Evolutionary conservation across 1,140 invertebrate species (phyloP).

Genomic region (Bombus haemorrhoidalis): DNA sequence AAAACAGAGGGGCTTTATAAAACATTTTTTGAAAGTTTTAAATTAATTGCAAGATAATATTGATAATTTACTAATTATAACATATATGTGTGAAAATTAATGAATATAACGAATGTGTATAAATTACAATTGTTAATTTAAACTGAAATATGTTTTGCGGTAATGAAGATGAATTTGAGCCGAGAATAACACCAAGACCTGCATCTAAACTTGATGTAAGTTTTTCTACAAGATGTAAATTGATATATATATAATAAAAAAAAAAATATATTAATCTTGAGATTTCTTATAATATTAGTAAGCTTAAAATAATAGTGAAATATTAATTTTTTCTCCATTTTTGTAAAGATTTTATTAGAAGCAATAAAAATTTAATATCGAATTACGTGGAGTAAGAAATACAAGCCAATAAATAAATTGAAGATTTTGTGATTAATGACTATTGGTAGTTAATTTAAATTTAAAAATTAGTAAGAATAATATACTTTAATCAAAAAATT

Average conservation of each 20-base stretch:
- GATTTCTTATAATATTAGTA: neutral
- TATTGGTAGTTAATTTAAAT: neutral
- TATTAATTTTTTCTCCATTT: neutral
- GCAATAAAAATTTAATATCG: neutral
- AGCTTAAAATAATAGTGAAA: neutral
- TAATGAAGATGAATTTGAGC: constrained; percentile 69
- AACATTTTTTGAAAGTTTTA: neutral
- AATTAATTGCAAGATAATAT: neutral
- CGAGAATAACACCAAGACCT: constrained; percentile 67
- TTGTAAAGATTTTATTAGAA: neutral
- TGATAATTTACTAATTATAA: neutral
- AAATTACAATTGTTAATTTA: constrained; percentile 3
- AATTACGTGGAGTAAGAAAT: neutral
- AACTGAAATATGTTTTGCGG: constrained; percentile 35
- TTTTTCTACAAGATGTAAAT: constrained; percentile 7
- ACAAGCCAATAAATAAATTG: neutral
- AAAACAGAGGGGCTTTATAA: neutral
- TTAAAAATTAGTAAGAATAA: neutral
- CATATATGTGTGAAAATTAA: neutral
- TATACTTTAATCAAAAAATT: neutral
- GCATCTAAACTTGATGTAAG: constrained; percentile 65
- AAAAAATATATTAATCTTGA: neutral
- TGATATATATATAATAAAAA: neutral
- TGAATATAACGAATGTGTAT: neutral
- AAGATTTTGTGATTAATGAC: no score